These are phyloP conservation scores for Oostethus manadensis DNA, from an alignment of 2,113 vertebrate species.

Conservation along the genomic window DNA sequence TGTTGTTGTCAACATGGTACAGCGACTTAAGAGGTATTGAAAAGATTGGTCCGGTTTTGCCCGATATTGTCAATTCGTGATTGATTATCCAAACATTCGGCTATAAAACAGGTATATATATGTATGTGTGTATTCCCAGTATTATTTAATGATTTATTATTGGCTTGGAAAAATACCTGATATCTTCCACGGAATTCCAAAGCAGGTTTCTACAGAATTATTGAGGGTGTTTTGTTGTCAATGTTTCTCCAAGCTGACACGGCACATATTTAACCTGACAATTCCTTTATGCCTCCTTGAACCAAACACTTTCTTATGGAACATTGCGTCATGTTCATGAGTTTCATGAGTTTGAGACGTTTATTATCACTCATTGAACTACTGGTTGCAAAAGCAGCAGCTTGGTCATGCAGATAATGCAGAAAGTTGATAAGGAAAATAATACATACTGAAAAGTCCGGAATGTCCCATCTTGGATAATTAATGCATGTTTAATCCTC, in stretches of 20 bases:
- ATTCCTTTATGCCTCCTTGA: constrained; percentile 49
- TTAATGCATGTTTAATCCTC: constrained; percentile 75
- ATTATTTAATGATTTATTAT: no score
- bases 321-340: constrained; percentile 33
- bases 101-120: no score
- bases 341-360: constrained; percentile 30
- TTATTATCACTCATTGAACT: background rate
- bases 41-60: no score
- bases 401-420: background rate
- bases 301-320: constrained; percentile 48
- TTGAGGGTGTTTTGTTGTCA: constrained; percentile 15
- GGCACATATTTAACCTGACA: constrained; percentile 55
- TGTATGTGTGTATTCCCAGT: no score
- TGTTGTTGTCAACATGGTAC: no score
- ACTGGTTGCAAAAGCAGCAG: background rate
- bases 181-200: constrained; percentile 31
- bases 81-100: no score
- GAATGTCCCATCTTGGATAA: constrained; percentile 55
- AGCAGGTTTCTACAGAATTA: constrained; percentile 25
- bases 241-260: constrained; percentile 43
- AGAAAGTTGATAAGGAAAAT: constrained; percentile 11
- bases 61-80: no score
- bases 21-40: no score
- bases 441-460: background rate
- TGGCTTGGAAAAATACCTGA: constrained; percentile 37